Percentiles rank a stretch among this genome's conserved stretches.
phyloP scores from a whole-genome alignment of 2,113 vertebrate genomes.

The Pterophyllum scalare region DNA sequence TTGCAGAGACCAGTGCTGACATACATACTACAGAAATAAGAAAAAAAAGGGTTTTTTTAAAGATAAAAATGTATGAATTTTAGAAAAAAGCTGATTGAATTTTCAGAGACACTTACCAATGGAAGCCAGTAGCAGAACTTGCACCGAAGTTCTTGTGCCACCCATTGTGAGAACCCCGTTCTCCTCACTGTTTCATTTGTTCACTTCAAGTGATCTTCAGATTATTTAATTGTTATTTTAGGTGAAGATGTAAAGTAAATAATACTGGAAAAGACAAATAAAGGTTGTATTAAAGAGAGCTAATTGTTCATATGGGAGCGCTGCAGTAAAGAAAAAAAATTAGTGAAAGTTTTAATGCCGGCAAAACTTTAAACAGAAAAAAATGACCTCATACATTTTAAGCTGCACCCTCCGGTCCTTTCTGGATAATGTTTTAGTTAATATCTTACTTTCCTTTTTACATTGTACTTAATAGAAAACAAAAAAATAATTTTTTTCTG shows the following conservation, averaged over 20 bases:
- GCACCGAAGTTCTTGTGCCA: neutral
- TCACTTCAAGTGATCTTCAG: neutral
- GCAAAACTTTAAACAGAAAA: too few species aligned
- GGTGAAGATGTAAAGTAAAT: neutral
- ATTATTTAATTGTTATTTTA: neutral
- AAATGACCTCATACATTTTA: too few species aligned
- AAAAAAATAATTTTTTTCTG: too few species aligned
- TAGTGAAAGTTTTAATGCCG: neutral
- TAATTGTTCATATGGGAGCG: neutral
- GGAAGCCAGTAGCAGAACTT: constrained; percentile 30
- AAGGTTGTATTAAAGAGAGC: neutral
- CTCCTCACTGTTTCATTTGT: neutral
- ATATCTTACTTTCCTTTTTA: too few species aligned
- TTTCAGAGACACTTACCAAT: constrained; percentile 28
- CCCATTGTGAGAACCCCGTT: constrained; percentile 21
- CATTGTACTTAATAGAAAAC: too few species aligned
- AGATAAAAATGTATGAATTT: neutral
- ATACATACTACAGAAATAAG: constrained; percentile 9
- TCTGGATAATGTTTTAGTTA: too few species aligned
- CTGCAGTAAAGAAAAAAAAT: neutral
- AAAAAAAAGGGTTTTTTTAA: neutral
- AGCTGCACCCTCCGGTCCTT: too few species aligned
- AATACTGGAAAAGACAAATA: neutral
- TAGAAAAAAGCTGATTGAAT: neutral
- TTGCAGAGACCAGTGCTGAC: constrained; percentile 22